Conservation (phyloP, 2,888 invertebrate genomes). For the Scotopteryx bipunctaria region DNA sequence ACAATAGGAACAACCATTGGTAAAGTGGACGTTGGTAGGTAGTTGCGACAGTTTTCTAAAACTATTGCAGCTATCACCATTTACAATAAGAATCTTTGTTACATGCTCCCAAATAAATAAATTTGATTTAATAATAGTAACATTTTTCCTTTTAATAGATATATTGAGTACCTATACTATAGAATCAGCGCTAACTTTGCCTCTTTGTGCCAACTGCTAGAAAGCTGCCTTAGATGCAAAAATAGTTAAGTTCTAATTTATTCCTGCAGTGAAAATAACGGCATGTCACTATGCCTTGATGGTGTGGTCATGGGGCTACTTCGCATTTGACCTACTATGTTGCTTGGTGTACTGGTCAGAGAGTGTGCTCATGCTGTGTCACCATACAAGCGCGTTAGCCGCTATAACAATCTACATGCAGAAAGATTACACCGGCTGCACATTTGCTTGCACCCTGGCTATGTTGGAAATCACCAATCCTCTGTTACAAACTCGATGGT, state of each 20-base stretch:
- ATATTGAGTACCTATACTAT: no score
- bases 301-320: slow-evolving; percentile 85
- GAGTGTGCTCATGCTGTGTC: slow-evolving; percentile 77
- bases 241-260: background rate
- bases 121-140: no score
- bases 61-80: no score
- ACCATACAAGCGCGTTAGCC: slow-evolving; percentile 78
- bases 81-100: no score
- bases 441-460: slow-evolving; percentile 80
- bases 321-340: slow-evolving; percentile 85
- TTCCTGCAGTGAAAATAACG: slow-evolving; percentile 55
- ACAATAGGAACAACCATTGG: no score
- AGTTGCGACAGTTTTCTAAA: no score
- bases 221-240: no score
- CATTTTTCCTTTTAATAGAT: no score
- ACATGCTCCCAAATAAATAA: no score
- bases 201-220: no score
- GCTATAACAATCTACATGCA: slow-evolving; percentile 79
- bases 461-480: slow-evolving; percentile 85
- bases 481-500: slow-evolving; percentile 85
- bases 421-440: slow-evolving; percentile 77
- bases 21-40: no score
- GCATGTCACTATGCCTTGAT: slow-evolving; percentile 71
- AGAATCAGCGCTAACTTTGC: no score
- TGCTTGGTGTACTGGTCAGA: slow-evolving; percentile 79